Evolutionary conservation across 2,113 vertebrate species (phyloP).

Genomic region (Colossoma macropomum): DNA sequence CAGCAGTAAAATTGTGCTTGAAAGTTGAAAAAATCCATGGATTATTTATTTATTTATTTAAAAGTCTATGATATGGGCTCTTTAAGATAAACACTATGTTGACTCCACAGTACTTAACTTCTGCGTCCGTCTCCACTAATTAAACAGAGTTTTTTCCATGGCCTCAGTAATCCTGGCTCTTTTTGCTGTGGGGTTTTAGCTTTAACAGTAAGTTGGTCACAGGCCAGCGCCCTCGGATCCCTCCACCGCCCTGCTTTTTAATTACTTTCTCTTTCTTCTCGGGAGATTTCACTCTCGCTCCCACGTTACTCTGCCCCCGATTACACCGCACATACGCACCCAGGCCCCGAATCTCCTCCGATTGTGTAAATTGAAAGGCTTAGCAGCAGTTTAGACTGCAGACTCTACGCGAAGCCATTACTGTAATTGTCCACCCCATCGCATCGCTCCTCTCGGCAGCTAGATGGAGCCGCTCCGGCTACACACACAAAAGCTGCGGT

Average conservation of each 20-base stretch:
- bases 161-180: conserved; percentile 25
- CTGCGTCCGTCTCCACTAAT: not conserved
- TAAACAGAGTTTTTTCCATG: no score
- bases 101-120: not conserved
- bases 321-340: conserved; percentile 38
- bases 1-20: no score
- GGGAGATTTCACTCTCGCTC: conserved; percentile 39
- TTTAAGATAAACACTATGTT: no score
- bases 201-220: conserved; percentile 40
- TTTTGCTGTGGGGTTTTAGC: conserved; percentile 30
- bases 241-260: conserved; percentile 52
- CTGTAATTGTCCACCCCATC: conserved; percentile 15
- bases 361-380: conserved; percentile 44
- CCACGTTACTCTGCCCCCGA: not conserved
- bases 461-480: conserved; percentile 21
- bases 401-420: conserved; percentile 41
- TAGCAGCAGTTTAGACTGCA: conserved; percentile 6
- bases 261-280: conserved; percentile 54
- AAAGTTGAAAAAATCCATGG: no score
- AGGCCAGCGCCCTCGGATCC: conserved; percentile 27
- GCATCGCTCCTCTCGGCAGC: conserved; percentile 4
- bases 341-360: conserved; percentile 22
- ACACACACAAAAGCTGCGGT: conserved; percentile 40
- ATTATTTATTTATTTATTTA: no score
- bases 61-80: no score